phyloP scores from a whole-genome alignment of 1,140 invertebrate genomes.

The Drosophila bocki region DNA sequence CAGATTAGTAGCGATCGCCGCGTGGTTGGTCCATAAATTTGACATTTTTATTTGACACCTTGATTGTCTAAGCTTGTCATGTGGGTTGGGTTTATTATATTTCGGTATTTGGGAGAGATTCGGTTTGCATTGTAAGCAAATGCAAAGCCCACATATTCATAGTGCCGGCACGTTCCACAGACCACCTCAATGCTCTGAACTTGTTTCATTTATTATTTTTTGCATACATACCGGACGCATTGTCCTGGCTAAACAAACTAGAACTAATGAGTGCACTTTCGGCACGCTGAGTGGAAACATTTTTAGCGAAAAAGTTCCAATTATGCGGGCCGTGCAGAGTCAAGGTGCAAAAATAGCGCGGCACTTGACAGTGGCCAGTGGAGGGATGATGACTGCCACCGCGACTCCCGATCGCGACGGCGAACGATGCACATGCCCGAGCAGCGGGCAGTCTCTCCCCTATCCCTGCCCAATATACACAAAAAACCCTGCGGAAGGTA shows the following conservation, averaged over 20 bases:
- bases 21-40: conserved; percentile 67
- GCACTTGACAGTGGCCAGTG: conserved; percentile 65
- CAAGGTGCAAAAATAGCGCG: conserved; percentile 80
- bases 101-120: background rate
- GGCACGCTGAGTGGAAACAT: conserved; percentile 57
- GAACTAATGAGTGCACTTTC: conserved; percentile 75
- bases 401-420: conserved; percentile 4
- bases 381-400: conserved; percentile 24
- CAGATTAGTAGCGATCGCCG: conserved; percentile 72
- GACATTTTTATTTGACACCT: conserved; percentile 82
- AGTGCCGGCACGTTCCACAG: conserved; percentile 57
- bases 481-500: background rate
- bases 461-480: background rate
- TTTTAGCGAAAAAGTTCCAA: conserved; percentile 69
- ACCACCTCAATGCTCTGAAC: conserved; percentile 16
- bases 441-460: conserved; percentile 72
- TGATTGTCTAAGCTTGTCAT: conserved; percentile 77
- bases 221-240: conserved; percentile 40
- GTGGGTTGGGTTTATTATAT: conserved; percentile 38
- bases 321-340: conserved; percentile 74
- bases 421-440: conserved; percentile 57
- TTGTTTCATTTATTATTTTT: conserved; percentile 9
- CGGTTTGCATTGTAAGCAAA: conserved; percentile 16
- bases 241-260: conserved; percentile 73
- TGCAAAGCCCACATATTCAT: conserved; percentile 62